A percentile compares a stretch with the other conserved stretches of the same genome.
Evolutionary conservation across 1,140 invertebrate genomes (phyloP).

Genomic region (Cecropterus lyciades): DNA sequence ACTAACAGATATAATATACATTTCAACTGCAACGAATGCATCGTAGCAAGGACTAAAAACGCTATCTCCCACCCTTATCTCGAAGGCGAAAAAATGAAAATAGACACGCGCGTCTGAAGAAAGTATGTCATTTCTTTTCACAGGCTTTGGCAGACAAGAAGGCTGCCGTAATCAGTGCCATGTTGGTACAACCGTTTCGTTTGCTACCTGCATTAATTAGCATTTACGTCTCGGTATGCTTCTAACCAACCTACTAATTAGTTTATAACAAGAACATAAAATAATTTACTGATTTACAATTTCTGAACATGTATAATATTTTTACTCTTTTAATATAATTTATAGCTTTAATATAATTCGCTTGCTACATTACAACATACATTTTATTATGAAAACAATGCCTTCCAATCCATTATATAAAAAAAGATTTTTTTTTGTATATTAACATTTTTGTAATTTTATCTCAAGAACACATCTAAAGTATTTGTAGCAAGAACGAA

Average conservation of each 20-base stretch:
- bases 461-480: neutral
- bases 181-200: conserved; percentile 19
- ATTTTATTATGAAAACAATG: no score
- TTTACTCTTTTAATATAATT: no score
- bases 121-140: conserved; percentile 54
- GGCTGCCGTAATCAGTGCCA: conserved; percentile 49
- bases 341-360: no score
- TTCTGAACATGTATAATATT: no score
- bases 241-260: no score
- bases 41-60: conserved; percentile 15
- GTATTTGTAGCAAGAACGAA: neutral
- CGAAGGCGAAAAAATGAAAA: conserved; percentile 39
- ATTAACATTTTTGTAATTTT: no score
- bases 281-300: no score
- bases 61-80: conserved; percentile 33
- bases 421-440: no score
- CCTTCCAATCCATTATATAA: no score
- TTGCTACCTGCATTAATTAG: conserved; percentile 22
- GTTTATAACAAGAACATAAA: no score
- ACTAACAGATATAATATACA: conserved; percentile 4
- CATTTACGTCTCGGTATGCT: neutral
- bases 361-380: no score
- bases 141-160: conserved; percentile 41
- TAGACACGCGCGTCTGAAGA: conserved; percentile 35
- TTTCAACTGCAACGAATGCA: conserved; percentile 9